A percentile compares a stretch with the other conserved stretches of the same genome.
Conservation (phyloP, 2,888 invertebrate genomes). For the Polylopha cassiicola region DNA sequence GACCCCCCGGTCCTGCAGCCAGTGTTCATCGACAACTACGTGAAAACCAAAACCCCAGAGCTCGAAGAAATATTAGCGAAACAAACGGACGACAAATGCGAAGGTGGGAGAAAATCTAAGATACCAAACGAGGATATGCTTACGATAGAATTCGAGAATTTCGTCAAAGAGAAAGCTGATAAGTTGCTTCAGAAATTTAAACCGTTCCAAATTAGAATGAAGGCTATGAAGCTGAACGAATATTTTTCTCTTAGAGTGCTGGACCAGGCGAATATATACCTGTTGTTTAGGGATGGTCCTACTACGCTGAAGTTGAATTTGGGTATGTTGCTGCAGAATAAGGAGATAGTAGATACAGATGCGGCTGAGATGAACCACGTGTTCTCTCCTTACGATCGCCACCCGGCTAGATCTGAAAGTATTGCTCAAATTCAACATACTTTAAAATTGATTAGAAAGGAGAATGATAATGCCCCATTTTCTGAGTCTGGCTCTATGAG, state of each 20-base stretch:
- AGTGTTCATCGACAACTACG: conserved; percentile 32
- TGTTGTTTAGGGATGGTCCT: conserved; percentile 38
- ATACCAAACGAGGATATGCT: conserved; percentile 30
- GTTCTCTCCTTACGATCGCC: conserved; percentile 35
- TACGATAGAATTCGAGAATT: conserved; percentile 42
- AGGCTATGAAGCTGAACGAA: conserved; percentile 46
- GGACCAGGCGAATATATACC: conserved; percentile 43
- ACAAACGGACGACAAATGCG: conserved; percentile 2
- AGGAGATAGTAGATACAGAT: conserved; percentile 52
- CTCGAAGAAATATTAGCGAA: conserved; percentile 8
- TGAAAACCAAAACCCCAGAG: conserved; percentile 16
- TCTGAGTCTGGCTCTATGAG: no score
- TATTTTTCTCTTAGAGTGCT: conserved; percentile 46
- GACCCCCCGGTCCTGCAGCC: conserved; percentile 46
- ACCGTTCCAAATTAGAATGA: conserved; percentile 45
- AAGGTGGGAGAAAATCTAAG: conserved; percentile 6
- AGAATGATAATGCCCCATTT: no score
- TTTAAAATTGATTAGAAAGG: conserved; percentile 25
- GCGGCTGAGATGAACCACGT: conserved; percentile 34
- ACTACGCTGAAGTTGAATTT: conserved; percentile 39
- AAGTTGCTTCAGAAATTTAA: conserved; percentile 38
- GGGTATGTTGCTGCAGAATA: conserved; percentile 57
- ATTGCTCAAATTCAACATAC: conserved; percentile 31
- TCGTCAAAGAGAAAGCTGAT: conserved; percentile 34
- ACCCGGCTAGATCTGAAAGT: conserved; percentile 30